phyloP scores from a whole-genome alignment of 1,140 invertebrate species.

The Dendrolimus kikuchii region DNA sequence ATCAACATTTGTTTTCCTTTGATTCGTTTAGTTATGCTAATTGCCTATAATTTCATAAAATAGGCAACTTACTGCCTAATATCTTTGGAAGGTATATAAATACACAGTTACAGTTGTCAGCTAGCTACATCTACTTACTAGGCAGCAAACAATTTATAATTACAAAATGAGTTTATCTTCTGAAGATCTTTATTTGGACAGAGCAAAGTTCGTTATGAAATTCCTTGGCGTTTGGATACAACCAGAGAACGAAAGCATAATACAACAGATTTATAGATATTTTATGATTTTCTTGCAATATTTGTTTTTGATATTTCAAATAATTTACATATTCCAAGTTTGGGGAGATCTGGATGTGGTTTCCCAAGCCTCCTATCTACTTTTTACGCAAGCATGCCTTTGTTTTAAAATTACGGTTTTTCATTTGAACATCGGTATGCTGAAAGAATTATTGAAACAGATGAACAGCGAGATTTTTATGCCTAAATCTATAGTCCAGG shows the following conservation, averaged over 20 bases:
- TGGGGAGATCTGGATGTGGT: conserved; percentile 56
- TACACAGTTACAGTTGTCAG: no score
- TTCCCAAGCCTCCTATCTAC: conserved; percentile 46
- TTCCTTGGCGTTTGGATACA: conserved; percentile 54
- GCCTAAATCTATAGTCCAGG: conserved; percentile 30
- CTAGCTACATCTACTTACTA: no score
- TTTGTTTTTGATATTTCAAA: conserved; percentile 53
- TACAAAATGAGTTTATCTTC: conserved; percentile 9
- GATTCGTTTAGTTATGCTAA: no score
- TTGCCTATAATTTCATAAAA: no score
- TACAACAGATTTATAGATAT: conserved; percentile 31
- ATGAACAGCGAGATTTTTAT: conserved; percentile 49
- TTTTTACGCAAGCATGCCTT: conserved; percentile 57
- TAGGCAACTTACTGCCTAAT: no score
- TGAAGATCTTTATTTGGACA: conserved; percentile 45
- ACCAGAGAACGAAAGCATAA: conserved; percentile 20
- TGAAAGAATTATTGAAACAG: conserved; percentile 31
- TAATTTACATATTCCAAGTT: conserved; percentile 45
- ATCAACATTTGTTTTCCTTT: no score
- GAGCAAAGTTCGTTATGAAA: conserved; percentile 55
- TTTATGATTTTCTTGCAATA: conserved; percentile 55
- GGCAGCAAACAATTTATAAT: no score
- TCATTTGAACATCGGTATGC: conserved; percentile 32
- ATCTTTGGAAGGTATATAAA: no score
- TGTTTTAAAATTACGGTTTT: conserved; percentile 57